These are phyloP conservation scores for Lamprotornis superbus DNA, from an alignment of 2,113 vertebrate species.

Conservation along the genomic window DNA sequence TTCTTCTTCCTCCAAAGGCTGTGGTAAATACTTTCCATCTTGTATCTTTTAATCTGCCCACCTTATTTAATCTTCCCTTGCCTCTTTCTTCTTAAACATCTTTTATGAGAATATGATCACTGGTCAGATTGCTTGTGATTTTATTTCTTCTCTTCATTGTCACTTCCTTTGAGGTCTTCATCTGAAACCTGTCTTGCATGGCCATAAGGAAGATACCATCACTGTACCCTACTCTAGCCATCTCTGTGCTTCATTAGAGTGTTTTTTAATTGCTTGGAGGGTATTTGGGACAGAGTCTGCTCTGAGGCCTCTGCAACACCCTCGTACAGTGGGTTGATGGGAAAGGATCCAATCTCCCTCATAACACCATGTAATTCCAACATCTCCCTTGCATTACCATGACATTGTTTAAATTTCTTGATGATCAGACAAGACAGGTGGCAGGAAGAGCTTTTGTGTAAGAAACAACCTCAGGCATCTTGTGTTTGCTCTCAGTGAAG, in stretches of 20 bases:
- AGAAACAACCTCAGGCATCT: neutral
- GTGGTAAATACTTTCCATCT: neutral
- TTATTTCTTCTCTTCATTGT: neutral
- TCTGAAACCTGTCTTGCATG: neutral
- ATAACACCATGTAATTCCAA: neutral
- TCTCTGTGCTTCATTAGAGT: neutral
- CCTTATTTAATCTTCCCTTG: neutral
- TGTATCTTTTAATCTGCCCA: neutral
- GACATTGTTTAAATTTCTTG: neutral
- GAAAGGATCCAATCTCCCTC: neutral
- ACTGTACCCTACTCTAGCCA: neutral
- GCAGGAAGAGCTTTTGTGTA: neutral
- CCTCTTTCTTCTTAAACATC: neutral
- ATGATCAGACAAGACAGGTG: neutral
- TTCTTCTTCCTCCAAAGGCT: neutral
- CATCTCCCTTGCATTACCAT: neutral
- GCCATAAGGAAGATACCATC: neutral
- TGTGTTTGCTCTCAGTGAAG: neutral
- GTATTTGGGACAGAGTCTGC: neutral
- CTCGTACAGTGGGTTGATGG: neutral
- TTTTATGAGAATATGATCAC: neutral
- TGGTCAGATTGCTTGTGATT: neutral
- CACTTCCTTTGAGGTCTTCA: neutral
- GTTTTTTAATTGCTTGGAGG: neutral
- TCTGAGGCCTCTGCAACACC: neutral